Base-by-base conservation (phyloP, 2,888 invertebrate genomes). In the Malthinus seriepunctatus region DNA sequence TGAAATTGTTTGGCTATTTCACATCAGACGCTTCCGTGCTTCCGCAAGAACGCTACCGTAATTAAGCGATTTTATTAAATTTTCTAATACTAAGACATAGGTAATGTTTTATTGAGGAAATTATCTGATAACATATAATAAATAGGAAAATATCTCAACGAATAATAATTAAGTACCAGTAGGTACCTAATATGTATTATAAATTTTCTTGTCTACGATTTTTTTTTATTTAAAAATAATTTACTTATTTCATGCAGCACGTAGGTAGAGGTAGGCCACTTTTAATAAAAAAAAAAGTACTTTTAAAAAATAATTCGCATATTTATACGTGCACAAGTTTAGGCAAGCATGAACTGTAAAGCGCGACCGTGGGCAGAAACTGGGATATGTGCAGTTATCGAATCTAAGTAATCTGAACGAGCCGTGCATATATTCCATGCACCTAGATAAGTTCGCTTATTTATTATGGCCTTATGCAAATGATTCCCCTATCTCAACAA, bases 391-490 rank as follows among this genome's bases (percentile, higher is more conserved):
- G 65, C 63, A 63, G 64, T 73, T 75, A 76, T 76, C 76, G 71
- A 71, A 71, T 72, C 73, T 73, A 69, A 70, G 72, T 74, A 73
- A 76, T 75, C 75, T 73, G 67, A 73, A 64, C 69, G 66, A 67
- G 68, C 68, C 72, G 68, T 72, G 72, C 73, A 74, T 71, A 69
- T 65, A 68, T 70, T 67, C 71, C 69, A 70, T 73, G 71, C 71
- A 71, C 73, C 71, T 71, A 74, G 75, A 75, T 76, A 76, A 75
- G 72, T 75, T 72, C 72, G 71, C 71, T 75, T 75, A 76, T 76
- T 76, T 76, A 76, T 76, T 76, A 74, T 75, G 68, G 71, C 74
- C 75, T 76, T 76, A 76, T 76, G 76, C 74, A 76, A 76, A 76
- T 76, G 73, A 71, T 70, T 67, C 66, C 66, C 68, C 67, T 76